A percentile compares a stretch with the other conserved stretches of the same genome.
These are phyloP conservation scores for Hiodon tergisus DNA, from an alignment of 2,113 vertebrate species.

Conservation along the genomic window DNA sequence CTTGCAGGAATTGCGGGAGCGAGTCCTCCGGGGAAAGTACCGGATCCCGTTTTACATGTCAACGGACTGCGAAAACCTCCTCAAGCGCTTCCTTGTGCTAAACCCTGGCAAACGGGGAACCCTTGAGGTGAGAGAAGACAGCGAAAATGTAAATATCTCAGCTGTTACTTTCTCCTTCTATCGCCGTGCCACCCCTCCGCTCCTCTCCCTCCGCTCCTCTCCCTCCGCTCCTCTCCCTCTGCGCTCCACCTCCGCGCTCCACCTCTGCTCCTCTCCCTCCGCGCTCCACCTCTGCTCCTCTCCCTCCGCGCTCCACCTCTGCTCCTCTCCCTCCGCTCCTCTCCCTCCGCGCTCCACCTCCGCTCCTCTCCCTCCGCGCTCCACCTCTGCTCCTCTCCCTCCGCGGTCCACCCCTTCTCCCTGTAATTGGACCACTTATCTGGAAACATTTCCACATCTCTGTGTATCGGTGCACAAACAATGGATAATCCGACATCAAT, in stretches of 20 bases:
- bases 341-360: too few relatives aligned
- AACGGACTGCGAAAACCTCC: slow-evolving; percentile 85
- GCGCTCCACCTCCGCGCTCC: too few relatives aligned
- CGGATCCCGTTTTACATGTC: slow-evolving; percentile 88
- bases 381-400: too few relatives aligned
- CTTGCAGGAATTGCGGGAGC: slow-evolving; percentile 73
- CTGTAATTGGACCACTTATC: neutral
- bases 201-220: neutral
- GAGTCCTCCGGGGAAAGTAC: slow-evolving; percentile 79
- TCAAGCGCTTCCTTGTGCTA: slow-evolving; percentile 77
- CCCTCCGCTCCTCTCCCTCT: neutral
- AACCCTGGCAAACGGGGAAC: slow-evolving; percentile 80
- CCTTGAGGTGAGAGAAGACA: slow-evolving; percentile 69
- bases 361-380: neutral
- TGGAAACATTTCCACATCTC: neutral
- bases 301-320: too few relatives aligned
- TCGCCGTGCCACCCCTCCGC: too few relatives aligned
- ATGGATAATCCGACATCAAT: too few relatives aligned
- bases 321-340: neutral
- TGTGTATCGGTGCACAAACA: slow-evolving; percentile 2
- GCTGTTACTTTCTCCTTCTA: too few relatives aligned
- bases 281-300: too few relatives aligned
- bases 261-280: too few relatives aligned
- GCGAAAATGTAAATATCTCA: neutral
- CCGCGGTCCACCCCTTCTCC: neutral